Base-by-base conservation (phyloP, 1,140 invertebrate genomes). In the Globodera rostochiensis region DNA sequence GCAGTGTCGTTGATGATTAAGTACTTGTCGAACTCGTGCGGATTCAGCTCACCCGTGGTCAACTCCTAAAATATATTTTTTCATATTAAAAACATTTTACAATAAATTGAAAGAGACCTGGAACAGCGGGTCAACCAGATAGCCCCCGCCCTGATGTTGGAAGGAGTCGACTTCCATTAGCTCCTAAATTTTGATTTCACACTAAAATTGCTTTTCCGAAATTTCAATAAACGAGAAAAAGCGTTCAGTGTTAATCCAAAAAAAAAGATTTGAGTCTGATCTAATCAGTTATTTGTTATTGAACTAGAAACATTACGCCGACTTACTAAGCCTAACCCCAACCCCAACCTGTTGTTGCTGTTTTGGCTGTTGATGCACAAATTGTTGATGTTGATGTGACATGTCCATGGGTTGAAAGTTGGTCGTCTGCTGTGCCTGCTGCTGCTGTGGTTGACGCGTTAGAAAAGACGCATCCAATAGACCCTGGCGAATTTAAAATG, bases 11-110 rank as follows among this genome's bases (percentile, higher is more conserved):
- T 80, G 45, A 82, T 82, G 64, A 66, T 73, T 11, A 82, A 70
- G 53, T 82, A 82, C n/a, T 75, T 73, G 47, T 82, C 81, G 46
- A 82, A 82, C 69, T 82, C 81, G 46, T 82, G 77, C 49, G 81
- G 81, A n/a, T 82, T 82, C 25, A 82, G 47, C 13, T 81, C 81
- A 36, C 50, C 79, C 70, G 81, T 50, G 71, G 70, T 82, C 15
- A 82, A 70, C n/a, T 79, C 81, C 81, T 82, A 21, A 73, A 82
- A 82, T n/a, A n/a, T n/a, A 8, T 9, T 78, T 21, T 79, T 70
- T 74, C 25, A 79, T 71, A 57, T 3, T 25, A 5, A 13, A 36
- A 36, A 36, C 36, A 36, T 36, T 36, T 36, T 36, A 36, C 36
- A 36, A 36, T 36, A 36, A 36, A 36, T 36, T 36, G 36, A 36